These are phyloP conservation scores for Drosophila mimetica DNA, from an alignment of 2,888 invertebrate genomes.

Conservation along the genomic window DNA sequence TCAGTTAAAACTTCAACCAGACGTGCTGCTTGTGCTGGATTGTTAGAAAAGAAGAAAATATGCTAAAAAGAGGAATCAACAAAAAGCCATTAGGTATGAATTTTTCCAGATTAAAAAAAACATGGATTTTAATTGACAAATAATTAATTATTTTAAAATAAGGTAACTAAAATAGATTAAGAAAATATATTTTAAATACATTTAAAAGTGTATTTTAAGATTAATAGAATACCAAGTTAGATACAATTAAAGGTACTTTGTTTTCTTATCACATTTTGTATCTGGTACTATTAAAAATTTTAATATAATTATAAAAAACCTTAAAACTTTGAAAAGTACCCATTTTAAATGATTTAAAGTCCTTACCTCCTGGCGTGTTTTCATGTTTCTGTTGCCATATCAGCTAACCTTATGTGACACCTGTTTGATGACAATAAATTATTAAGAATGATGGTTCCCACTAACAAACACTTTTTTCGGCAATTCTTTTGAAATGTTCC, in stretches of 20 bases:
- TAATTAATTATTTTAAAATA: too few species aligned
- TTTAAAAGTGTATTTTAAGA: too few species aligned
- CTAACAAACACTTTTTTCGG: neutral
- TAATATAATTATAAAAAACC: too few species aligned
- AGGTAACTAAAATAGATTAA: too few species aligned
- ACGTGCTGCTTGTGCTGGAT: neutral
- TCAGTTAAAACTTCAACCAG: constrained; percentile 24
- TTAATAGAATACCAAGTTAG: too few species aligned
- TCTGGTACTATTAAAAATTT: neutral
- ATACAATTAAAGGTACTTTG: too few species aligned
- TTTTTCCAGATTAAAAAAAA: neutral
- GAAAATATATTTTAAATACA: too few species aligned
- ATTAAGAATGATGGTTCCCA: neutral
- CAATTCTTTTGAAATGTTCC: neutral
- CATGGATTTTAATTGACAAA: neutral
- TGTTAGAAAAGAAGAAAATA: neutral
- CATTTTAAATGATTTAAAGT: neutral
- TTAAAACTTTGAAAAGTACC: neutral
- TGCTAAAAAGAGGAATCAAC: neutral
- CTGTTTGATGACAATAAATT: neutral
- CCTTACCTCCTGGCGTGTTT: neutral
- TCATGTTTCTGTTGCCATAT: neutral
- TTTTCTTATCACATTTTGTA: neutral
- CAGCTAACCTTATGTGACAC: neutral
- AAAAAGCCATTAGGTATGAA: neutral